Evolutionary conservation across 2,888 invertebrate genomes (phyloP), one percentile per base, ranked within the genome.

Genomic region (Plemyria rubiginata): DNA sequence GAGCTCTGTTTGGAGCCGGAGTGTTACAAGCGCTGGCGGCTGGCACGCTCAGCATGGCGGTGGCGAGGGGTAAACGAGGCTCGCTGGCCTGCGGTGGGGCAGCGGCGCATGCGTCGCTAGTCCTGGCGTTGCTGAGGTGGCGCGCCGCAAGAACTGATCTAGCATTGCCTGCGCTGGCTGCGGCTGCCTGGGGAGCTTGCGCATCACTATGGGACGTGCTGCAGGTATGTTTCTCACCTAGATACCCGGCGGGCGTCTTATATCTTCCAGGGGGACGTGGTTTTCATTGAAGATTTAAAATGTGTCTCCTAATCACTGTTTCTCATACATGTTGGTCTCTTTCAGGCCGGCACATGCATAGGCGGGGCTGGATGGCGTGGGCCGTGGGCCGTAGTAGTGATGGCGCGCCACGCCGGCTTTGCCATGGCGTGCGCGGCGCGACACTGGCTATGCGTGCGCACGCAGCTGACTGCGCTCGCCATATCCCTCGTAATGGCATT

Each of bases 141-240:
- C 95, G 96, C 67, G 97, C 97, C 0, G 96, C 96, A 0, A 94
- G 95, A 63, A 96, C 97, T 57, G 97, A 97, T 75, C 94, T 96
- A 13, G 97, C 97, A 0, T 90, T 97, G 55, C 96, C 97, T 64
- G 96, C 96, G 70, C 96, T 97, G 22, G 96, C 97, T 54, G 96
- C 96, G 2, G 96, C 97, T 0, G 96, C 96, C 0, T 97, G 97
- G 97, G 97, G 97, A 13, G 97, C 97, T 2, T 97, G 97, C 84
- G 96, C 97, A 59, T 96, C 96, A 16, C 95, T 97, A 70, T 97
- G 97, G 97, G 97, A 97, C 78, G 96, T 96, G 60, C 77, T 95
- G 40, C 94, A 93, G 87, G 94, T 94, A 67, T 6, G 43, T 81
- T 50, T 15, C 3, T 16, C 9, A 3, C 5, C 6, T 28, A 28